phyloP scores from a whole-genome alignment of 2,113 vertebrate genomes.

The Myiagra hebetior region DNA sequence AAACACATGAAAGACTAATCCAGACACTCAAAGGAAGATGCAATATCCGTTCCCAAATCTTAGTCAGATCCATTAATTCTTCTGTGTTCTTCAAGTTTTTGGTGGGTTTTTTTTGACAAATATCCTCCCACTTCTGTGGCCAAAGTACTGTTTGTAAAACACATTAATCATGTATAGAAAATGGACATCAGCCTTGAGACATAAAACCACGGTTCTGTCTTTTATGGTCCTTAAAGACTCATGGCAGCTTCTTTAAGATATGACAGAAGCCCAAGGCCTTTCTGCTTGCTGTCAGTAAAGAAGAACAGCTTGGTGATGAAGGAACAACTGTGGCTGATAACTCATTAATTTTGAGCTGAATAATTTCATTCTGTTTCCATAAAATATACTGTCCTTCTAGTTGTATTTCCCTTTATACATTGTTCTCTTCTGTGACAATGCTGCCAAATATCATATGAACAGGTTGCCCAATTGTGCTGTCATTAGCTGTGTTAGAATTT shows the following conservation, averaged over 20 bases:
- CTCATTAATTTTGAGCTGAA: constrained; percentile 7
- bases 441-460: background rate
- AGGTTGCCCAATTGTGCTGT: background rate
- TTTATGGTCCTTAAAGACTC: background rate
- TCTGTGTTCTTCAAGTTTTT: background rate
- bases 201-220: background rate
- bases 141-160: background rate
- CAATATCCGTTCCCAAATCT: background rate
- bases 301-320: background rate
- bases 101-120: background rate
- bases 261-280: background rate
- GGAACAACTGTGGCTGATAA: background rate
- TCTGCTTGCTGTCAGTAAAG: background rate
- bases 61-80: background rate
- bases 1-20: background rate
- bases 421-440: background rate
- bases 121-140: background rate
- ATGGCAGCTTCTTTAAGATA: background rate
- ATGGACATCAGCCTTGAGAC: background rate
- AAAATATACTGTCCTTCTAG: background rate
- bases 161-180: background rate
- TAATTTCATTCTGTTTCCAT: background rate
- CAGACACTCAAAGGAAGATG: background rate
- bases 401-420: background rate
- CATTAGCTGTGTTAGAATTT: background rate